Evolutionary conservation across 2,797 vertebrate species (phyloP).

Genomic region (Syncerus caffer): DNA sequence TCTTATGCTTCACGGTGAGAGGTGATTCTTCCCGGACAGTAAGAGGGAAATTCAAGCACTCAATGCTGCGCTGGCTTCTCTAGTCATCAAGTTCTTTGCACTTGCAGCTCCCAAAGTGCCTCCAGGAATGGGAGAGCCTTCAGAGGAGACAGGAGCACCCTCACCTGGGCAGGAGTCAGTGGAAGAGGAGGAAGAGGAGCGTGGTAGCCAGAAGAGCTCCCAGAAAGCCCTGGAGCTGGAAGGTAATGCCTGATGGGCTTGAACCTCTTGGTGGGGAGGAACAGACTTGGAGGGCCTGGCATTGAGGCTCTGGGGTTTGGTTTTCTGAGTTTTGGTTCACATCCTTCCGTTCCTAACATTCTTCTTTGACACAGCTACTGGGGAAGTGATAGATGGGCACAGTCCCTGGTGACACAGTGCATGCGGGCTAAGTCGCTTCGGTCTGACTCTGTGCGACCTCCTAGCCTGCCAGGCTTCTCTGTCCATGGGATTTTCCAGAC

Average conservation of each 20-base stretch:
- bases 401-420: neutral
- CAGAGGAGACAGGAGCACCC: neutral
- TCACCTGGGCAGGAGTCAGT: constrained; percentile 54
- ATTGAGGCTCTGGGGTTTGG: neutral
- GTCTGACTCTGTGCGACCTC: neutral
- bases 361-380: neutral
- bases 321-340: neutral
- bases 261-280: neutral
- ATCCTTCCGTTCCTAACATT: neutral
- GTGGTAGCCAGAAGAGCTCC: constrained; percentile 43
- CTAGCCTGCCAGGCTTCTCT: neutral
- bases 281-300: neutral
- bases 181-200: constrained; percentile 44
- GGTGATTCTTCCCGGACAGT: neutral
- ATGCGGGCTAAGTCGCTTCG: neutral
- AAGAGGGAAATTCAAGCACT: neutral
- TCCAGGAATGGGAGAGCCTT: neutral
- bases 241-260: constrained; percentile 78
- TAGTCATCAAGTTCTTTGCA: constrained; percentile 34
- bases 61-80: neutral
- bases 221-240: constrained; percentile 75
- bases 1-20: neutral
- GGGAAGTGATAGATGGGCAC: neutral
- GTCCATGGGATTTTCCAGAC: neutral
- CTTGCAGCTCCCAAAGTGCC: constrained; percentile 37